Percentiles rank a stretch among this genome's conserved stretches.
Conservation (phyloP, 2,888 invertebrate species). For the Clusia tigrina region DNA sequence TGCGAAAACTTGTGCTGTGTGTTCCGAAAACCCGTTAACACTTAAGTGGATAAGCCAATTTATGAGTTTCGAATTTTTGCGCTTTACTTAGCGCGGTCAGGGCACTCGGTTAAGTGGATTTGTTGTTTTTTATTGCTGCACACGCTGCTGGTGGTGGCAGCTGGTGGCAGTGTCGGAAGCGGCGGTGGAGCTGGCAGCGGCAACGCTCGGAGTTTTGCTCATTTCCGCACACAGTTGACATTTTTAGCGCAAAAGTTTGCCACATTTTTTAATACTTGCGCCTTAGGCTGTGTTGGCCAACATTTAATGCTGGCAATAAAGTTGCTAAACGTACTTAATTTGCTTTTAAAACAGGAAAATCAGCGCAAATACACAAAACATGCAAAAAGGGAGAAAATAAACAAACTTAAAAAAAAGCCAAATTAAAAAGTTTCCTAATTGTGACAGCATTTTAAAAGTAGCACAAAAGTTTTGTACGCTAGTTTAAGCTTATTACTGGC, state of each 20-base stretch:
- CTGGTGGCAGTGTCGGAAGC: neutral
- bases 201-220: no score
- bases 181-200: neutral
- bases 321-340: constrained; percentile 3
- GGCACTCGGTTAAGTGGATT: constrained; percentile 54
- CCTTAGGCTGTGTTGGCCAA: constrained; percentile 28
- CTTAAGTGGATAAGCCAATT: constrained; percentile 65
- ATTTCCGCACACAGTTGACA: no score
- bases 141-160: constrained; percentile 13
- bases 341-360: neutral
- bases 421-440: no score
- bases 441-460: no score
- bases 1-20: constrained; percentile 2
- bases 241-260: constrained; percentile 23
- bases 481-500: no score
- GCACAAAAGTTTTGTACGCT: no score
- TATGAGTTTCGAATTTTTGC: constrained; percentile 59
- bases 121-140: constrained; percentile 56
- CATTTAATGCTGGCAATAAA: constrained; percentile 25
- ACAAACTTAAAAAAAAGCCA: no score
- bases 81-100: constrained; percentile 17
- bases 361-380: no score
- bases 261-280: constrained; percentile 1
- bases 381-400: no score
- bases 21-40: constrained; percentile 54